phyloP scores from a whole-genome alignment of 1,140 invertebrate species.

The Whitmania pigra region DNA sequence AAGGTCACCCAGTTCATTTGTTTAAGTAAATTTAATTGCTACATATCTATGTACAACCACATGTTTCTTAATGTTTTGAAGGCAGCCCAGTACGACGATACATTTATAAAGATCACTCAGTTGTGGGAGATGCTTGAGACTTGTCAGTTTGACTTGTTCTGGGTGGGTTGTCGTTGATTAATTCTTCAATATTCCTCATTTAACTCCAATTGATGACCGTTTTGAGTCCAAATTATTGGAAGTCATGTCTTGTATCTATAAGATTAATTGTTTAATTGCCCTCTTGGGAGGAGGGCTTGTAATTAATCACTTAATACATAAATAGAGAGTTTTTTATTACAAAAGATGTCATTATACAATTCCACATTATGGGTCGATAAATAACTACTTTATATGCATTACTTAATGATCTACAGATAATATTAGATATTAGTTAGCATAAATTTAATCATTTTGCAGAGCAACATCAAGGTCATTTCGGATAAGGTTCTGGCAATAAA shows the following conservation, averaged over 20 bases:
- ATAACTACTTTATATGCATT: too few species aligned
- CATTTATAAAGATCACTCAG: constrained; percentile 70
- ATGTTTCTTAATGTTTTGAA: constrained; percentile 18
- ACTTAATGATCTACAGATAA: too few species aligned
- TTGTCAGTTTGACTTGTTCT: constrained; percentile 82
- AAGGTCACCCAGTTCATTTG: constrained; percentile 49
- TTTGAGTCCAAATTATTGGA: constrained; percentile 7
- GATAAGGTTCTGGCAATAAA: not conserved
- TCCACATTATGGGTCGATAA: too few species aligned
- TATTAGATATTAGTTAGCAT: too few species aligned
- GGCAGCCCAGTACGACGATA: constrained; percentile 47
- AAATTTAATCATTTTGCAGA: constrained; percentile 22
- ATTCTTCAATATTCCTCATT: not conserved
- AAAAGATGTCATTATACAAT: too few species aligned
- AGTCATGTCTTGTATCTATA: too few species aligned
- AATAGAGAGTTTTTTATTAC: too few species aligned
- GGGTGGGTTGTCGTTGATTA: constrained; percentile 46
- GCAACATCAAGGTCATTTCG: constrained; percentile 20
- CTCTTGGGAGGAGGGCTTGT: too few species aligned
- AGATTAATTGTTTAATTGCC: too few species aligned
- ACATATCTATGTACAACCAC: not conserved
- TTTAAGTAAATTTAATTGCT: not conserved
- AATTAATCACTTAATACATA: too few species aligned
- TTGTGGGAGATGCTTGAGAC: constrained; percentile 80
- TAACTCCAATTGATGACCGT: not conserved